Evolutionary conservation across 2,113 vertebrate genomes (phyloP).

Genomic region (Gulo gulo): DNA sequence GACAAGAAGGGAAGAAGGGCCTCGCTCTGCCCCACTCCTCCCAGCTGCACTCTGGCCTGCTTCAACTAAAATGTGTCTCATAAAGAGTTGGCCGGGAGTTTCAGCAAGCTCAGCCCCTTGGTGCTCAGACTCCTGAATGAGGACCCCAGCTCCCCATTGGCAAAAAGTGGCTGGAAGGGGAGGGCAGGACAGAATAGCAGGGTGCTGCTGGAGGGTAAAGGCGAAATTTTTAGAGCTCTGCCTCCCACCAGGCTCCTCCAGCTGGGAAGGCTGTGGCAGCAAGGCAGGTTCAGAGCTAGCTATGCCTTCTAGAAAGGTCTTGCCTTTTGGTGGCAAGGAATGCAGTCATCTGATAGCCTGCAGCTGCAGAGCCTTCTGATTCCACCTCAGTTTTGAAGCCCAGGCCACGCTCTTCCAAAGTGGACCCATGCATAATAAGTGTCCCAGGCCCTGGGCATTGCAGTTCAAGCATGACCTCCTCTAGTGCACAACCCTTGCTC

Average conservation of each 20-base stretch:
- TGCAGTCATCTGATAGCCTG: neutral
- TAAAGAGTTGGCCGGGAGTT: neutral
- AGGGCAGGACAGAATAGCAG: neutral
- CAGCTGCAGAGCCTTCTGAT: neutral
- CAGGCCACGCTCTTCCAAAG: neutral
- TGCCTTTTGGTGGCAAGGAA: neutral
- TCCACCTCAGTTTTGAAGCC: neutral
- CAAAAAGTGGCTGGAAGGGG: neutral
- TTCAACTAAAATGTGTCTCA: neutral
- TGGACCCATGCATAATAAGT: neutral
- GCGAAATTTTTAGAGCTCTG: neutral
- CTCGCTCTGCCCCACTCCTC: neutral
- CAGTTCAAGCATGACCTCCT: neutral
- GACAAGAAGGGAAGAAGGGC: neutral
- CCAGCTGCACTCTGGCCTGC: neutral
- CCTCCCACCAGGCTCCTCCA: neutral
- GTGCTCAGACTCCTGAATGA: neutral
- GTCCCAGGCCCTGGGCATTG: too few species aligned
- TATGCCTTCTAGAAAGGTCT: neutral
- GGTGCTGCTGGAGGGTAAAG: neutral
- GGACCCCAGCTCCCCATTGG: accelerated
- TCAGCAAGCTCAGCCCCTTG: neutral
- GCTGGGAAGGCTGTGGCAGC: neutral
- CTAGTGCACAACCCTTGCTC: too few species aligned
- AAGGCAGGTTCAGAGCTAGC: accelerated